Evolutionary conservation across 2,888 invertebrate species (phyloP).

Genomic region (Luperina nickerlii): DNA sequence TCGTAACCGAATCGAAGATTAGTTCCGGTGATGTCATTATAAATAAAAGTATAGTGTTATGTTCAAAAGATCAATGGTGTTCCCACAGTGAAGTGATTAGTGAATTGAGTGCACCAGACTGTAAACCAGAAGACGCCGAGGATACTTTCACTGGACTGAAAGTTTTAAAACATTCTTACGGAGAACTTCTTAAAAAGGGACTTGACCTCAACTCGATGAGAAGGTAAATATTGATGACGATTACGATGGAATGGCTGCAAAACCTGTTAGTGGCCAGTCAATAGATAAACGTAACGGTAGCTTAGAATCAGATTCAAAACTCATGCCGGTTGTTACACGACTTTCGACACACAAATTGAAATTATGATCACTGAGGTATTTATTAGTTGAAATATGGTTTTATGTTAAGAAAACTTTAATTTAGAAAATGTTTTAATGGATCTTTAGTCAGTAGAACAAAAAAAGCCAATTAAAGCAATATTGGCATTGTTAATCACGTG

Average conservation of each 20-base stretch:
- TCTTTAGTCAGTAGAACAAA: slow-evolving; percentile 3
- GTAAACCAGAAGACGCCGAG: slow-evolving; percentile 84
- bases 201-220: slow-evolving; percentile 72
- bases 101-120: slow-evolving; percentile 77
- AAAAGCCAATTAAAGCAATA: slow-evolving; percentile 34
- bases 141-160: slow-evolving; percentile 90
- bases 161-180: slow-evolving; percentile 88
- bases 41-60: slow-evolving; percentile 65
- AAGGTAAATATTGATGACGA: slow-evolving; percentile 78
- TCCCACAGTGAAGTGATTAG: slow-evolving; percentile 73
- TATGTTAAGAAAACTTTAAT: not conserved
- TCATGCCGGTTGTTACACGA: slow-evolving; percentile 1
- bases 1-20: slow-evolving; percentile 75
- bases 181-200: slow-evolving; percentile 84
- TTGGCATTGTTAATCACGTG: slow-evolving; percentile 59
- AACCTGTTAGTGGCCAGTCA: slow-evolving; percentile 50
- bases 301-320: slow-evolving; percentile 34
- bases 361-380: not conserved
- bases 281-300: slow-evolving; percentile 63
- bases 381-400: not conserved
- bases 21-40: slow-evolving; percentile 78
- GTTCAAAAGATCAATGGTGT: slow-evolving; percentile 71
- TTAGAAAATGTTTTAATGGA: not conserved
- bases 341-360: not conserved
- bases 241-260: slow-evolving; percentile 27